Evolutionary conservation across 2,113 vertebrate genomes (phyloP), one percentile per base, ranked within the genome.

Genomic region (Symphodus melops): DNA sequence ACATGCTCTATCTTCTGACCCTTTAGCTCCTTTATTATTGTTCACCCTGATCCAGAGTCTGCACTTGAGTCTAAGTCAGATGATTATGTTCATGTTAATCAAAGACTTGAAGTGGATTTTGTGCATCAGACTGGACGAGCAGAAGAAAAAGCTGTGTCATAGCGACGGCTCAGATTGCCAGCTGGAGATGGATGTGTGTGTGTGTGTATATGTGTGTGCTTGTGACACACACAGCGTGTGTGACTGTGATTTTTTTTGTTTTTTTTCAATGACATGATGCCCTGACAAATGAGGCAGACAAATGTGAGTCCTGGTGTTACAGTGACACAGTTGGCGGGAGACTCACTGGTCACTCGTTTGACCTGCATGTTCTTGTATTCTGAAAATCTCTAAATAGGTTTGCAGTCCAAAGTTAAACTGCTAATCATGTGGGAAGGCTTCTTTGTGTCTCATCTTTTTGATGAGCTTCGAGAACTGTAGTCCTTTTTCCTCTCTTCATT

Each of bases 71-170:
- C 0, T 8, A 13, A 8, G 12, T 42, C 20, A 4, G 20, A 23
- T 25, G 3, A 4, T 17, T 49, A 17, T 69, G 54, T 17, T 41
- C 8, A 48, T 48, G 6, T n/a, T 5, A 60, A 41, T n/a, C 17
- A 28, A n/a, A n/a, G 33, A 8, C 28, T 1, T 48, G 9, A 8
- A 0, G 46, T 16, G 48, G 36, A 36, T 39, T 17, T 9, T 37
- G 41, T 28, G 13, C 28, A 6, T 44, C 12, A 3, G 42, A 9
- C n/a, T 42, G 20, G 16, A 42, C 16, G 17, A 4, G 46, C 46
- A 55, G 25, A 7, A 17, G 17, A 60, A 46, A 63, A 44, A 20
- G 59, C 58, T 46, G 37, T 55, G 70, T 72, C 59, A 72, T 49
- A 55, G 33, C 13, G 1, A 16, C 17, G 4, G 51, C 9, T 14